phyloP scores from a whole-genome alignment of 2,888 invertebrate genomes.

The Polyploca ridens region DNA sequence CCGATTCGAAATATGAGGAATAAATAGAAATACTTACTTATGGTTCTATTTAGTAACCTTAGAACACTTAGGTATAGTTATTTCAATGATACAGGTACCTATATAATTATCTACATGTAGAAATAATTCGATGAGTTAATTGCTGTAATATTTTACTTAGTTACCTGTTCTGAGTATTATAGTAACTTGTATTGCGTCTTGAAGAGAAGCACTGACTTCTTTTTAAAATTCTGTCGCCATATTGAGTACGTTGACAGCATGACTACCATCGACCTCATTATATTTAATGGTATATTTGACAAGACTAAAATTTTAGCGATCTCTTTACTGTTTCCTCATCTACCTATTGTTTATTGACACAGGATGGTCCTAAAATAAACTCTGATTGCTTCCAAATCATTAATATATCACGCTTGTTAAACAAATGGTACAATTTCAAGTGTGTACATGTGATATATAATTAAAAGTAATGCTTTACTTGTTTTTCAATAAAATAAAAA shows the following conservation, averaged over 20 bases:
- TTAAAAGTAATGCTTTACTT: too few species aligned
- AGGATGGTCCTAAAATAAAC: neutral
- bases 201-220: neutral
- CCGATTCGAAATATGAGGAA: too few species aligned
- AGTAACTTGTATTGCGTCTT: constrained; percentile 4
- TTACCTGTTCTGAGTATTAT: too few species aligned
- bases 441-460: too few species aligned
- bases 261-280: constrained; percentile 16
- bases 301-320: neutral
- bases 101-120: neutral
- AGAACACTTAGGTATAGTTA: too few species aligned
- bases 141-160: neutral
- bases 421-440: neutral
- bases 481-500: too few species aligned
- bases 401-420: neutral
- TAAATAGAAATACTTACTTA: too few species aligned
- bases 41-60: too few species aligned
- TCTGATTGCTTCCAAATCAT: neutral
- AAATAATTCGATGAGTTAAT: neutral
- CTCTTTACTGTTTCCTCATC: neutral
- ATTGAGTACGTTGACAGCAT: constrained; percentile 21
- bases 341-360: neutral
- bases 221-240: constrained; percentile 13
- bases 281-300: constrained; percentile 7
- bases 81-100: neutral